Evolutionary conservation across 2,888 invertebrate genomes (phyloP).

Genomic region (Hedychridium roseum): DNA sequence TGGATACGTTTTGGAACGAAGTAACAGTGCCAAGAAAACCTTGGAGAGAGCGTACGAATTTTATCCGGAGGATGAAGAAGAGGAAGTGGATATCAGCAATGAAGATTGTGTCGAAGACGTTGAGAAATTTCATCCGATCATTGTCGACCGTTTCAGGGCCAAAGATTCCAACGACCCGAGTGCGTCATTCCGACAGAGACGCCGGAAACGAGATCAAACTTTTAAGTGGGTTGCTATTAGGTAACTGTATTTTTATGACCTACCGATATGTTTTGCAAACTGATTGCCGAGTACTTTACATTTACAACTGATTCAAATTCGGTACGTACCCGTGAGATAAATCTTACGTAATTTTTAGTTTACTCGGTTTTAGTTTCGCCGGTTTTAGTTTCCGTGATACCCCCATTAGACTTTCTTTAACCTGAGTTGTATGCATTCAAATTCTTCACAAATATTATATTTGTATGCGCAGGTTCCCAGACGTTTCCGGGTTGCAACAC

Average conservation of each 20-base stretch:
- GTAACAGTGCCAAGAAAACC: slow-evolving; percentile 91
- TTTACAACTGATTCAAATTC: no score
- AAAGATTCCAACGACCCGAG: neutral
- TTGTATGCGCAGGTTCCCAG: slow-evolving; percentile 28
- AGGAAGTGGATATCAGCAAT: slow-evolving; percentile 41
- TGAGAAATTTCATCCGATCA: neutral
- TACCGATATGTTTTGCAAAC: no score
- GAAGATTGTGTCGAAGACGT: slow-evolving; percentile 16
- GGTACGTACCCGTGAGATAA: no score
- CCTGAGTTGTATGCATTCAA: no score
- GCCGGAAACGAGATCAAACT: no score
- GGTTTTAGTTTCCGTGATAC: no score
- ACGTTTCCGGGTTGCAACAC: slow-evolving; percentile 30
- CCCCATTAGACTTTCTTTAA: no score
- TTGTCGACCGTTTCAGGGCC: neutral
- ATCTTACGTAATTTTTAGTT: neutral
- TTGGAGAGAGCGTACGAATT: slow-evolving; percentile 81
- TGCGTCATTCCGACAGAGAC: no score
- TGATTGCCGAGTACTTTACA: no score
- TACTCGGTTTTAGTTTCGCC: neutral
- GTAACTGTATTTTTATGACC: no score
- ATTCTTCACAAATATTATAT: no score
- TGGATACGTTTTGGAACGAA: slow-evolving; percentile 92
- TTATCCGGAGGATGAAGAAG: slow-evolving; percentile 73
- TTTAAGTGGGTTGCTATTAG: no score